A percentile compares a stretch with the other conserved stretches of the same genome.
Conservation (phyloP, 2,113 vertebrate genomes). For the Anser cygnoides region DNA sequence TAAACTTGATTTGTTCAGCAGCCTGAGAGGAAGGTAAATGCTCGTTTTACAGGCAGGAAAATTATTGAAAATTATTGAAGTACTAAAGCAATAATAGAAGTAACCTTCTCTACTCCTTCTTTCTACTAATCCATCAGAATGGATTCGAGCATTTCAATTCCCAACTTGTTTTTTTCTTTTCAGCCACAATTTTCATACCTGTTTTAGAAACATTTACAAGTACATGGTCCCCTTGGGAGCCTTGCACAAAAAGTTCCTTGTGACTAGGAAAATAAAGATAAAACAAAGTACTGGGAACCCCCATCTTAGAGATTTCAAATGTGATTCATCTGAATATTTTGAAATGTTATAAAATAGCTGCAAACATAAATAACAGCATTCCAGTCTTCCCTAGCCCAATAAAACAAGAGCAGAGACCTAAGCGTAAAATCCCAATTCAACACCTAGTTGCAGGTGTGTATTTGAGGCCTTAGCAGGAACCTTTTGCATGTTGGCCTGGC, state of each 20-base stretch:
- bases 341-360: neutral
- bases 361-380: neutral
- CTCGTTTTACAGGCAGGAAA: neutral
- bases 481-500: neutral
- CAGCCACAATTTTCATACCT: neutral
- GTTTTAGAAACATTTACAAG: neutral
- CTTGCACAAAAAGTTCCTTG: neutral
- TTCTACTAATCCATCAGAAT: neutral
- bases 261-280: neutral
- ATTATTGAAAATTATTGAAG: neutral
- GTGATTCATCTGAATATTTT: neutral
- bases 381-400: neutral
- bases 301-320: neutral
- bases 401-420: neutral
- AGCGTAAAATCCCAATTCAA: neutral
- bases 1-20: neutral
- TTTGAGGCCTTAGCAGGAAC: neutral
- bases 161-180: neutral
- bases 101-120: neutral
- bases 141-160: neutral
- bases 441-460: neutral
- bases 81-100: neutral
- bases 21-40: neutral
- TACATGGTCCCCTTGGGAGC: neutral
- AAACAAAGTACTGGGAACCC: neutral